Evolutionary conservation across 2,888 invertebrate genomes (phyloP), one percentile per base, ranked within the genome.

Genomic region (Parnassius glacialis): DNA sequence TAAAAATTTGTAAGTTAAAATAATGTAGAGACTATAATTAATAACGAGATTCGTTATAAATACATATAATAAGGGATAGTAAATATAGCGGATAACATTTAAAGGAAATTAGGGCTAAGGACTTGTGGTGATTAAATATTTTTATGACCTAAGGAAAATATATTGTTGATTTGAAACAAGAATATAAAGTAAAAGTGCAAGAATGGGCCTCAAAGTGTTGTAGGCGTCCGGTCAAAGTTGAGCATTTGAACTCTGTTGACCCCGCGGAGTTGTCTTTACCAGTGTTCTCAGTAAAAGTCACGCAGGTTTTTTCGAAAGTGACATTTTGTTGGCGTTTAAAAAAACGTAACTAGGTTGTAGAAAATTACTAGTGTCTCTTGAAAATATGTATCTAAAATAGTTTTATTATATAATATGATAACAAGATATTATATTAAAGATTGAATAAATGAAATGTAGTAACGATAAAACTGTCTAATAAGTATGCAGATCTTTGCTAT

Each of bases 201-300:
- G 74, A 74, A 72, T 74, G 73, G 73, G n/a, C 47, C 42, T 42
- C 52, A n/a, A 25, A 43, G 48, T 68, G 70, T 52, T 44, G 62
- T 72, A 66, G 74, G 73, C 70, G 71, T 72, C 69, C 79, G 85
- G 88, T 86, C 86, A 84, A 83, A 87, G 87, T 87, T 85, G 83
- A 86, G 76, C 75, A 75, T 54, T 74, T 87, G 89, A 88, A 81
- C 89, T 78, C 78, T n/a, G 61, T 65, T 88, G 85, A 89, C 84
- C 89, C 82, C 83, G 76, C 77, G 72, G 76, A 75, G 78, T 73
- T 65, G 64, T 57, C 59, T 62, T 45, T 64, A 67, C 67, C 69
- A 65, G 68, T 68, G 43, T 43, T 43, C 53, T 58, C 44, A 43
- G 50, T 54, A 45, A 48, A 57, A 54, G 57, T 44, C 57, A 57